Percentiles rank a stretch among this genome's conserved stretches.
phyloP scores from a whole-genome alignment of 2,888 invertebrate species.

The Tubulanus polymorphus region DNA sequence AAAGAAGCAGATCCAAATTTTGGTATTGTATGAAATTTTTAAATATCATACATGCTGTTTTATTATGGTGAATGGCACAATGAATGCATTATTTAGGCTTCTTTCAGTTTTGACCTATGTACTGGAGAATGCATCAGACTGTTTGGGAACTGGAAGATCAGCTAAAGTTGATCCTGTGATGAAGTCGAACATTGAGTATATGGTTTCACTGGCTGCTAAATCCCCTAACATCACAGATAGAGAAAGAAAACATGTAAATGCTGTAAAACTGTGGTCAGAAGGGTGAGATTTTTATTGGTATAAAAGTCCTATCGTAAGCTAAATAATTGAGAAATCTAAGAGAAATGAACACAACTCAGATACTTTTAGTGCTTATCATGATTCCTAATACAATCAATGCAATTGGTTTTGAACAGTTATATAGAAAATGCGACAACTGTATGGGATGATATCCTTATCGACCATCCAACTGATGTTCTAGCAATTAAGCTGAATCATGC shows the following conservation, averaged over 20 bases:
- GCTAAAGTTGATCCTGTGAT: not conserved
- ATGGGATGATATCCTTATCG: not conserved
- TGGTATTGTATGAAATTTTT: not conserved
- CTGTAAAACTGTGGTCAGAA: not conserved
- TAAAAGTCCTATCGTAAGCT: not conserved
- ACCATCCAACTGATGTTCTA: not conserved
- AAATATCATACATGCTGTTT: too few species aligned
- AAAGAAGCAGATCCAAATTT: not conserved
- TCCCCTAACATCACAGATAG: not conserved
- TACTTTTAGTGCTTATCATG: too few species aligned
- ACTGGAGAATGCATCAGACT: too few species aligned
- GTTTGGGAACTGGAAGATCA: not conserved
- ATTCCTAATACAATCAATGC: too few species aligned
- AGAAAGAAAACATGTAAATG: not conserved
- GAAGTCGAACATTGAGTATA: not conserved
- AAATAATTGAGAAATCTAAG: too few species aligned
- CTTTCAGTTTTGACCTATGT: too few species aligned
- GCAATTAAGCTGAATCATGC: not conserved
- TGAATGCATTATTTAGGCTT: too few species aligned
- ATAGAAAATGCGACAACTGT: not conserved
- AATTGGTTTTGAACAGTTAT: too few species aligned
- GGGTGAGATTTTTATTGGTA: too few species aligned
- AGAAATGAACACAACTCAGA: too few species aligned
- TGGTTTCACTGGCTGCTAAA: not conserved
- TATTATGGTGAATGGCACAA: too few species aligned